Evolutionary conservation across 2,888 invertebrate genomes (phyloP).

Genomic region (Empis livida): DNA sequence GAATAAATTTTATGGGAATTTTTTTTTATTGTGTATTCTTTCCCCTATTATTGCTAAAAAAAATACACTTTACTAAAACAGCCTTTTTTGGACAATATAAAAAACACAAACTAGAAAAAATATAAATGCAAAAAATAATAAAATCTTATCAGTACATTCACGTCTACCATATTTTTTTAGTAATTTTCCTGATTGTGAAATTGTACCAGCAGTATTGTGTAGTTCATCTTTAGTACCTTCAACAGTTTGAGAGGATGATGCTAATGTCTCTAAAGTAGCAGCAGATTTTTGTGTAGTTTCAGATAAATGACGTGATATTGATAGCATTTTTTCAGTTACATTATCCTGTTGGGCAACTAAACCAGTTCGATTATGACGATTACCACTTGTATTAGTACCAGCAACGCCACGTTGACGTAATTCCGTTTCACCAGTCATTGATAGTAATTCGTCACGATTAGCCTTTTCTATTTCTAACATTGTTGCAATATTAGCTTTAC

Average conservation of each 20-base stretch:
- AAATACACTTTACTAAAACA: constrained; percentile 44
- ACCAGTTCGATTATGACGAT: constrained; percentile 45
- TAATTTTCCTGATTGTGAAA: constrained; percentile 79
- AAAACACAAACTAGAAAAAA: constrained; percentile 84
- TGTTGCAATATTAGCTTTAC: constrained; percentile 66
- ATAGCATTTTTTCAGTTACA: constrained; percentile 73
- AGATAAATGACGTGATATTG: constrained; percentile 73
- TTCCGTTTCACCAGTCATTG: constrained; percentile 40
- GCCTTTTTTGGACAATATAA: constrained; percentile 83
- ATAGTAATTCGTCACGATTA: constrained; percentile 56
- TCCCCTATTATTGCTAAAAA: no score
- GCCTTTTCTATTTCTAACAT: constrained; percentile 67
- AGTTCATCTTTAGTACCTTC: constrained; percentile 69
- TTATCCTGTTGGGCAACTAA: constrained; percentile 40
- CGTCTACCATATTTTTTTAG: constrained; percentile 87
- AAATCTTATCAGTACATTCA: constrained; percentile 89
- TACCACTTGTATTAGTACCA: constrained; percentile 5
- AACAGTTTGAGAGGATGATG: constrained; percentile 55
- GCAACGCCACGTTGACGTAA: constrained; percentile 41
- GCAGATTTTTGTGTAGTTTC: constrained; percentile 81
- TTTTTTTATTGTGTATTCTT: no score
- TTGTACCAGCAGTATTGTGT: constrained; percentile 72
- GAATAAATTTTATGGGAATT: no score
- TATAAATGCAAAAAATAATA: constrained; percentile 73
- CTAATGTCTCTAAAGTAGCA: constrained; percentile 66